These are phyloP conservation scores for Chinchilla lanigera DNA, from an alignment of 2,113 vertebrate genomes.

Conservation along the genomic window DNA sequence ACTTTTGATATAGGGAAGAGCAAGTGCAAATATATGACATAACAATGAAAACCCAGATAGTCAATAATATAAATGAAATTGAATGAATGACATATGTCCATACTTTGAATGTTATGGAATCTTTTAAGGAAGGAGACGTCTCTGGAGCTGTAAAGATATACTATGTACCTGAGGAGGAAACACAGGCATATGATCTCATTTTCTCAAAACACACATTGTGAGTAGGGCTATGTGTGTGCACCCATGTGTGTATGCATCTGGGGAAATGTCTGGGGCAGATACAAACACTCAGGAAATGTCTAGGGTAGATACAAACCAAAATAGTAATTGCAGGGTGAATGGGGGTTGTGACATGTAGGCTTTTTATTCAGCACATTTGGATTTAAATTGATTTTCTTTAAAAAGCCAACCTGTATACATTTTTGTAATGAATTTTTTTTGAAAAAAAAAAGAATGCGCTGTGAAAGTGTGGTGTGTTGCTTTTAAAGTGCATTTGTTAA, in stretches of 20 bases:
- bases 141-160: conserved; percentile 14
- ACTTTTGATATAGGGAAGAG: conserved; percentile 35
- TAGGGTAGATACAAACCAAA: background rate
- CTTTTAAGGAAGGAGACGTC: background rate
- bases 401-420: background rate
- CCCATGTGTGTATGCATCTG: background rate
- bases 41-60: conserved; percentile 30
- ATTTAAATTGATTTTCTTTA: background rate
- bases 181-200: background rate
- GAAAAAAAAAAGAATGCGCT: background rate
- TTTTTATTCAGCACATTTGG: conserved; percentile 49
- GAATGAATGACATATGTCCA: background rate
- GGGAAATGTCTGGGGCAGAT: background rate
- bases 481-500: conserved; percentile 51
- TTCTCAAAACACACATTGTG: background rate
- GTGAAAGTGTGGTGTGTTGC: background rate
- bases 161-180: background rate
- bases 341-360: background rate
- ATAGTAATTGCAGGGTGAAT: conserved; percentile 2
- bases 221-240: background rate
- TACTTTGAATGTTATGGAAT: background rate
- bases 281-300: background rate
- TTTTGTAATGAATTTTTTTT: conserved; percentile 40
- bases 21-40: background rate
- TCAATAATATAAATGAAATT: background rate